Percentiles rank a stretch among this genome's conserved stretches.
phyloP scores from a whole-genome alignment of 30 jellyfish, hydroid and myxozoan species.

The Rhopilema esculentum region DNA sequence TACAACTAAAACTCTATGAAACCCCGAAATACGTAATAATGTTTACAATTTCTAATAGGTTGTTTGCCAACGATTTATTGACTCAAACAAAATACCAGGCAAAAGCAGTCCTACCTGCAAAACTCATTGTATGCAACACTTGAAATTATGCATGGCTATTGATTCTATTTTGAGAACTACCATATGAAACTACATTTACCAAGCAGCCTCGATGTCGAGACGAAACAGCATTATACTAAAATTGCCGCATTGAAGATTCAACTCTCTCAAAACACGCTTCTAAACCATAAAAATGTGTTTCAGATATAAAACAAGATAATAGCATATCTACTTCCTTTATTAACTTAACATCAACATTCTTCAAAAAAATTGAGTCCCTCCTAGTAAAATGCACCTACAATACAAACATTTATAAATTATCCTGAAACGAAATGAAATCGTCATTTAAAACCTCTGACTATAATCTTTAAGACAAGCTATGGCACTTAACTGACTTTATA shows the following conservation, averaged over 20 bases:
- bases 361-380: background rate
- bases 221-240: too few species aligned
- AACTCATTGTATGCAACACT: background rate
- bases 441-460: background rate
- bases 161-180: background rate
- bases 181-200: background rate
- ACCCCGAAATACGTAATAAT: background rate
- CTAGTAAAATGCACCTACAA: background rate
- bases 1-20: too few species aligned
- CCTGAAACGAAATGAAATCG: background rate
- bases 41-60: background rate
- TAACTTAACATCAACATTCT: background rate
- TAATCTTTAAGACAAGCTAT: background rate
- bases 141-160: background rate
- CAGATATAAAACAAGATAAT: background rate
- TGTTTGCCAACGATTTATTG: too few species aligned
- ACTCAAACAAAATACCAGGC: background rate
- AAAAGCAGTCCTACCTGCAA: too few species aligned
- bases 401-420: background rate
- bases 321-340: background rate
- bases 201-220: background rate
- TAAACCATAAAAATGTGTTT: too few species aligned
- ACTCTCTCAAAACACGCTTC: too few species aligned
- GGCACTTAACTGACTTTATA: background rate
- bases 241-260: too few species aligned